A percentile compares a stretch with the other conserved stretches of the same genome.
phyloP scores from a whole-genome alignment of 2,888 invertebrate species.

The Anaspis maculata region DNA sequence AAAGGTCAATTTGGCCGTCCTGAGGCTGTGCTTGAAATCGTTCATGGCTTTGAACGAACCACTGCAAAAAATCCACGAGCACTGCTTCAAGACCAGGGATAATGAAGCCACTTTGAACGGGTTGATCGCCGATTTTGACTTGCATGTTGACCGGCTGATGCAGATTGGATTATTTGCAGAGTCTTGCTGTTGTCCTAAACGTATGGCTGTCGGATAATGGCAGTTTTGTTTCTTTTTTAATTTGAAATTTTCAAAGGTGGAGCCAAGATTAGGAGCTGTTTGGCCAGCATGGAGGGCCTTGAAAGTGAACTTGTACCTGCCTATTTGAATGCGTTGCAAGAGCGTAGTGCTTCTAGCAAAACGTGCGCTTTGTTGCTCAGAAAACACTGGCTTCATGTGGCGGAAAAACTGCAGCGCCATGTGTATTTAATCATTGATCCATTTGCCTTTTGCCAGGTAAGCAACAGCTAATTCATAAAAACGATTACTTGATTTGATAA shows the following conservation, averaged over 20 bases:
- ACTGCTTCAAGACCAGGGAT: constrained; percentile 21
- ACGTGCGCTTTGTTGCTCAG: constrained; percentile 47
- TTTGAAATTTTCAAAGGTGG: no score
- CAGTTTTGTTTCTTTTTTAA: no score
- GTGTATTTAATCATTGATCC: constrained; percentile 63
- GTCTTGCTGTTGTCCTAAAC: no score
- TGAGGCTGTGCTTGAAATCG: constrained; percentile 49
- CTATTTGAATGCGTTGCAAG: constrained; percentile 41
- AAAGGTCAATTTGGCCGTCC: constrained; percentile 56
- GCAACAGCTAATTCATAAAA: no score
- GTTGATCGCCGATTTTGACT: constrained; percentile 55
- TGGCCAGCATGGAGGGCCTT: constrained; percentile 59
- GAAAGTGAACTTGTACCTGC: constrained; percentile 61
- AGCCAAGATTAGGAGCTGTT: constrained; percentile 51
- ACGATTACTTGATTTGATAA: no score
- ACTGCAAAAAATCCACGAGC: constrained; percentile 27
- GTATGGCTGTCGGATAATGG: no score
- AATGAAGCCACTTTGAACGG: constrained; percentile 41
- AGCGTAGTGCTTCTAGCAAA: constrained; percentile 45
- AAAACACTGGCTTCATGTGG: constrained; percentile 53
- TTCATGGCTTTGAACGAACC: constrained; percentile 31
- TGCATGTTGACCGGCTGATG: constrained; percentile 56
- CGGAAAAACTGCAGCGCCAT: constrained; percentile 47
- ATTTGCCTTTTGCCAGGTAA: constrained; percentile 58
- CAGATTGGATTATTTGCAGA: constrained; percentile 66